Percentiles rank a stretch among this genome's conserved stretches.
Evolutionary conservation across 2,888 invertebrate species (phyloP).

Genomic region (Drosophila bunnanda): DNA sequence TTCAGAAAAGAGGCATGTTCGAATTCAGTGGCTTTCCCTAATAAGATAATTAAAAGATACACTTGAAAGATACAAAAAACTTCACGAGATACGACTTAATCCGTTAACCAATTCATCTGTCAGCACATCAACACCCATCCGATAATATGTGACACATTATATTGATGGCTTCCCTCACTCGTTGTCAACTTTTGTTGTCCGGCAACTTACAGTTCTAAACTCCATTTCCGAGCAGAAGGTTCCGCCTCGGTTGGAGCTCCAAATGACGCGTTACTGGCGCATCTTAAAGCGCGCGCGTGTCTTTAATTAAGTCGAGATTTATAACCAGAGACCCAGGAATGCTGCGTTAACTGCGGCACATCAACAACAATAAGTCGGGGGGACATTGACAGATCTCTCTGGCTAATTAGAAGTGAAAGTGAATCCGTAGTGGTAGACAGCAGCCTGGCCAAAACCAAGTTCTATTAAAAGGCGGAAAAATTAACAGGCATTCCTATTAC

Average conservation of each 20-base stretch:
- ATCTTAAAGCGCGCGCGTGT: constrained; percentile 72
- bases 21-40: neutral
- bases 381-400: constrained; percentile 60
- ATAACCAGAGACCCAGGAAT: constrained; percentile 42
- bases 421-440: constrained; percentile 36
- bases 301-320: constrained; percentile 76
- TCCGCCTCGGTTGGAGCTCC: constrained; percentile 57
- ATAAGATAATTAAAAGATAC: neutral
- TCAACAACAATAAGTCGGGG: constrained; percentile 52
- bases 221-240: constrained; percentile 24
- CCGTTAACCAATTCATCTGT: no score
- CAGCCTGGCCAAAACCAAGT: constrained; percentile 12
- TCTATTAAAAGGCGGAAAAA: constrained; percentile 8
- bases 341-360: constrained; percentile 48
- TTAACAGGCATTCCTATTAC: neutral
- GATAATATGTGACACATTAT: neutral
- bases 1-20: neutral
- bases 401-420: constrained; percentile 54
- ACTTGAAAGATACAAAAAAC: neutral
- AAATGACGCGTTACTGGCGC: constrained; percentile 65
- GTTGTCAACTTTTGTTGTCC: neutral
- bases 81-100: neutral
- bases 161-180: neutral
- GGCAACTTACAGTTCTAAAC: constrained; percentile 26
- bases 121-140: neutral